Base-by-base conservation (phyloP, 2,888 invertebrate species). In the Salticus scenicus region DNA sequence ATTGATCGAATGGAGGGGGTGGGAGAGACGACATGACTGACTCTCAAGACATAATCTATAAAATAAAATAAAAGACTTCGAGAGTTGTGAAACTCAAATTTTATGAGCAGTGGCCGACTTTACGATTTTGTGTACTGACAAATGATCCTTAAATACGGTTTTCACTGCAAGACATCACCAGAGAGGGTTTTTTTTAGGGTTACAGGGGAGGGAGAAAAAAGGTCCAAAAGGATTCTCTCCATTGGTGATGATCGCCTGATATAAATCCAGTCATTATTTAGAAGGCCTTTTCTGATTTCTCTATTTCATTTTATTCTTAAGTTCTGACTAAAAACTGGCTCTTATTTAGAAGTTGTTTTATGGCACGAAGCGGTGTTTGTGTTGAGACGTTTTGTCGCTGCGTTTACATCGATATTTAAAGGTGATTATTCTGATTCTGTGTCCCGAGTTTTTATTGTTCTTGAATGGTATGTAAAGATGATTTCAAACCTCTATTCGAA, bases 141-240 rank as follows among this genome's bases (percentile, higher is more conserved):
- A 83, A 83, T 83, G 83, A 83, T 83, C 77, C 77, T 77, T 83
- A 83, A 83, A 83, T 83, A 83, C 83, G 76, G 70, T 77, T 77
- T 77, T 77, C 83, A 77, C 72, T 57, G 66, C 77, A 72, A 30
- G 71, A 75, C 72, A 72, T 77, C 72, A 42, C 57, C 66, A 17
- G 57, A 63, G 82, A n/a, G n/a, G 20, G 64, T 51, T 70, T 63
- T 47, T 71, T 47, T n/a, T n/a, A n/a, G n/a, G n/a, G n/a, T n/a
- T n/a, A 41, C 64, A 76, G 82, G 64, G 70, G 71, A 24, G 57
- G 71, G 63, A n/a, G n/a, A n/a, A n/a, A n/a, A n/a, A n/a, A 37
- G 33, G 24, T n/a, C 1, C 31, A 27, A 30, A 24, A 20, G 67
- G 70, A 42, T 14, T 67, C n/a, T n/a, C n/a, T n/a, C 57, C 24